Percentiles rank a stretch among this genome's conserved stretches.
Evolutionary conservation across 2,797 vertebrate species (phyloP).

Genomic region (Podarcis lilfordi): DNA sequence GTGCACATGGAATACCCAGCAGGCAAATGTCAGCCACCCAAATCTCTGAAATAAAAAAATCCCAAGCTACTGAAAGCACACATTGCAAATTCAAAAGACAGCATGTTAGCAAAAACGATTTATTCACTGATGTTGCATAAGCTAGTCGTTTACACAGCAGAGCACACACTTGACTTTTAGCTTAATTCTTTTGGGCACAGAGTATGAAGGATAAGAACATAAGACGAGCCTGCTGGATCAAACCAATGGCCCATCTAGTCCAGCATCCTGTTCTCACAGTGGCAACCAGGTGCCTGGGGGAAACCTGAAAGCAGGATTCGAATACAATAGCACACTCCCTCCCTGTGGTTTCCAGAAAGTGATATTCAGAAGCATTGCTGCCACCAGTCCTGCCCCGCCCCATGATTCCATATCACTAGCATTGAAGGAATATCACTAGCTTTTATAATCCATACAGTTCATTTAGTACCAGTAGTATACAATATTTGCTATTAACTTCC

Average conservation of each 20-base stretch:
- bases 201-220: not conserved
- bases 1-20: not conserved
- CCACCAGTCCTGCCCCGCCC: no score
- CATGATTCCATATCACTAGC: not conserved
- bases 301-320: no score
- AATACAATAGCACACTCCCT: no score
- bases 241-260: no score
- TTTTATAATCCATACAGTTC: not conserved
- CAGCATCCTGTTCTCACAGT: no score
- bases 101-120: not conserved
- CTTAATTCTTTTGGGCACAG: not conserved
- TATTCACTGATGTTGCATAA: not conserved
- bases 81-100: not conserved
- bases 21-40: not conserved
- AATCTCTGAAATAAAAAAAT: not conserved
- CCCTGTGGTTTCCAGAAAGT: no score
- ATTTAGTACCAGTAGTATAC: not conserved
- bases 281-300: no score
- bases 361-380: no score
- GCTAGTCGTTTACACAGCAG: not conserved
- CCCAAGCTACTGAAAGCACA: not conserved
- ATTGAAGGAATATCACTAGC: not conserved
- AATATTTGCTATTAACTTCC: not conserved
- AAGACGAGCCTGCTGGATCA: no score
- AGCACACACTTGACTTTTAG: not conserved